Conservation (phyloP, 2,797 vertebrate genomes). For the Urophycis tenuis region DNA sequence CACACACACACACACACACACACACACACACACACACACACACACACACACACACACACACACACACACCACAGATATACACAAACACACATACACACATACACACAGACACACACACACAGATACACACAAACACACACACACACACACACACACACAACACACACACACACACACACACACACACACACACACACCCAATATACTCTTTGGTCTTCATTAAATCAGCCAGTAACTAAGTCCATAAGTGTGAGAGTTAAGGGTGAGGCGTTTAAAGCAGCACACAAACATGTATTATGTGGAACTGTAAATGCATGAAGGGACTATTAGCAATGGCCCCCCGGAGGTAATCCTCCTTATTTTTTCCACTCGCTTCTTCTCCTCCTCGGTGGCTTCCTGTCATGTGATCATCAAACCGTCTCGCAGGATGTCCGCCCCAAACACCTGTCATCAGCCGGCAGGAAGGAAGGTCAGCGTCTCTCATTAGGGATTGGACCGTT, state of each 20-base stretch:
- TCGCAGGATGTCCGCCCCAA: constrained; percentile 48
- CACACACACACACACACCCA: not conserved
- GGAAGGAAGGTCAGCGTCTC: constrained; percentile 21
- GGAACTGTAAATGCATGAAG: constrained; percentile 30
- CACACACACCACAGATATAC: constrained; percentile 13
- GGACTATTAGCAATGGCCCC: constrained; percentile 10
- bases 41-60: constrained; percentile 3
- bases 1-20: constrained; percentile 9
- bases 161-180: constrained; percentile 2
- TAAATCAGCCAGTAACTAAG: not conserved
- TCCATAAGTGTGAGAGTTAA: constrained; percentile 13
- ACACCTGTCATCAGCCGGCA: constrained; percentile 51
- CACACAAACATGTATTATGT: constrained; percentile 28
- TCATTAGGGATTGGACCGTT: constrained; percentile 31
- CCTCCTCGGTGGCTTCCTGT: constrained; percentile 47
- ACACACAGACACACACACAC: constrained; percentile 4
- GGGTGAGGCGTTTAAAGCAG: constrained; percentile 8
- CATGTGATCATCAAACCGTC: constrained; percentile 43
- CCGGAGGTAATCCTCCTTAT: constrained; percentile 36
- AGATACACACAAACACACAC: constrained; percentile 3
- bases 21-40: constrained; percentile 9
- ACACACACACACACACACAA: constrained; percentile 3
- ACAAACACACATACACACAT: constrained; percentile 4
- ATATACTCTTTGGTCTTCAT: not conserved
- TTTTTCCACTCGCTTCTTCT: constrained; percentile 36